Percentiles rank a stretch among this genome's conserved stretches.
phyloP scores from a whole-genome alignment of 2,888 invertebrate genomes.

The Morinoia aosen region DNA sequence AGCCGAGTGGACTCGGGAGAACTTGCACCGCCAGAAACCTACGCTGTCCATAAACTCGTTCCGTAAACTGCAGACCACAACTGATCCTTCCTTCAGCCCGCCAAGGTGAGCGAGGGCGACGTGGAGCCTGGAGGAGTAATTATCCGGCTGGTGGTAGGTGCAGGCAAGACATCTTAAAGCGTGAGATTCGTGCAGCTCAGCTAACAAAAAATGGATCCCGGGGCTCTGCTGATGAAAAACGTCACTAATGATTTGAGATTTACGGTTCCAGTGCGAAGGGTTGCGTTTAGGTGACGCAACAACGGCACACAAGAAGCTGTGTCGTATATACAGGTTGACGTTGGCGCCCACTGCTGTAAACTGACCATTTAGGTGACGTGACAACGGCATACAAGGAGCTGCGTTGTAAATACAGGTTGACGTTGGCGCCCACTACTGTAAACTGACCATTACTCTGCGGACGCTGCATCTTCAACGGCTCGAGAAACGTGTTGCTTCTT shows the following conservation, averaged over 20 bases:
- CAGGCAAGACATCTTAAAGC: background rate
- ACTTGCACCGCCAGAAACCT: too few relatives aligned
- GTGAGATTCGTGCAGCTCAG: background rate
- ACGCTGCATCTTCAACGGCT: background rate
- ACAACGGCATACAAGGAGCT: background rate
- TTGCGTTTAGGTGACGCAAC: background rate
- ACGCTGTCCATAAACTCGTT: too few relatives aligned
- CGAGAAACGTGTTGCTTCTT: background rate
- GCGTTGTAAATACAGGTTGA: background rate
- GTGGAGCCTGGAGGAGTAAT: background rate
- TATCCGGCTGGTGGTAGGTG: background rate
- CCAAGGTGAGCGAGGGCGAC: background rate
- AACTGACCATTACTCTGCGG: background rate
- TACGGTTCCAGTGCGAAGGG: background rate
- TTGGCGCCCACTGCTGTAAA: background rate
- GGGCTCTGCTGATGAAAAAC: background rate
- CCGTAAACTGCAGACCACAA: background rate
- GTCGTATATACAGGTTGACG: background rate
- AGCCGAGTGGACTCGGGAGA: too few relatives aligned
- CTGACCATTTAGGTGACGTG: background rate
- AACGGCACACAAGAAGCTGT: background rate
- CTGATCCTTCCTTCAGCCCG: background rate
- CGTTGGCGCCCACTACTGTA: background rate
- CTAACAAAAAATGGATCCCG: background rate
- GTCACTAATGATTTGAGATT: background rate